Percentiles rank a stretch among this genome's conserved stretches.
These are phyloP conservation scores for Protosalanx chinensis DNA, from an alignment of 2,797 vertebrate species.

Conservation along the genomic window DNA sequence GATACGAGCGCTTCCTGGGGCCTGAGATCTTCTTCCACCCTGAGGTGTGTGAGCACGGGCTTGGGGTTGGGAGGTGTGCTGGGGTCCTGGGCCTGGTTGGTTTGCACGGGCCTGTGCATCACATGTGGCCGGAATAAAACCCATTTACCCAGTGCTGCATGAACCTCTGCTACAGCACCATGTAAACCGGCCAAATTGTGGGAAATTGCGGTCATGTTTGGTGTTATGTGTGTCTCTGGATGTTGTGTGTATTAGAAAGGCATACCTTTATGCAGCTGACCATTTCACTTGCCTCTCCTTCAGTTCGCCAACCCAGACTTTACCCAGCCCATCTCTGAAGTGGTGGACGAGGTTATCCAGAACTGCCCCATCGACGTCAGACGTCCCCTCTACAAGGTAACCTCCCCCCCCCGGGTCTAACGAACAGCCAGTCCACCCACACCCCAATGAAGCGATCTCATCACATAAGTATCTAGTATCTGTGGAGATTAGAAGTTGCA, in stretches of 20 bases:
- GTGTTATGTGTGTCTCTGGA: conserved; percentile 3
- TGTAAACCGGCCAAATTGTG: background rate
- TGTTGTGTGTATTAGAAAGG: background rate
- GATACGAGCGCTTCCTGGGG: conserved; percentile 95
- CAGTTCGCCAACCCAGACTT: conserved; percentile 99
- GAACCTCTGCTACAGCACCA: no score
- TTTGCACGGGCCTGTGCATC: no score
- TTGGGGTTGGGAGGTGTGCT: no score
- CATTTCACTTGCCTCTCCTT: background rate
- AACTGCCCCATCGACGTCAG: conserved; percentile 98
- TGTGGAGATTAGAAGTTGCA: no score
- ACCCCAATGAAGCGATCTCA: no score
- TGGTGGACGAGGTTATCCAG: conserved; percentile 99
- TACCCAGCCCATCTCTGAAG: conserved; percentile 99
- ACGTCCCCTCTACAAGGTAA: conserved; percentile 96
- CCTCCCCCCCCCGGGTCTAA: background rate
- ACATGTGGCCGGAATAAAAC: no score
- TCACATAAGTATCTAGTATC: no score
- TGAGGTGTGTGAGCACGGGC: conserved; percentile 71
- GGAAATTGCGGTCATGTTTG: no score
- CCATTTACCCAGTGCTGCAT: no score
- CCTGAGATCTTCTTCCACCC: conserved; percentile 99
- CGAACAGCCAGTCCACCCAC: background rate
- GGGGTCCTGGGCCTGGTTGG: no score
- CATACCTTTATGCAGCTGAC: background rate